Evolutionary conservation across 2,888 invertebrate genomes (phyloP).

Genomic region (Galeopsomyia nigrocyanea): DNA sequence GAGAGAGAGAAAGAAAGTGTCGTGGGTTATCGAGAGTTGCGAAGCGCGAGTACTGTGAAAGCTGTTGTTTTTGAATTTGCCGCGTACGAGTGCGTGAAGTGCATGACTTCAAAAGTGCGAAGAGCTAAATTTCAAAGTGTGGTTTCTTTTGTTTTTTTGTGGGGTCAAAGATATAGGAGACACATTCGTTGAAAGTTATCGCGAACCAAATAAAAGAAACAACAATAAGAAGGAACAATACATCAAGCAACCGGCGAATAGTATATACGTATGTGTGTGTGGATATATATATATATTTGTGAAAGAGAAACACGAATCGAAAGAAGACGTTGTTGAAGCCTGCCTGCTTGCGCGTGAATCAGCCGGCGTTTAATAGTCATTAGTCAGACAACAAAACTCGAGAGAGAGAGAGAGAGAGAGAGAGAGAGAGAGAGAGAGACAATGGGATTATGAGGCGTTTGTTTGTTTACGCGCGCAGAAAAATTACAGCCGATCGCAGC

Average conservation of each 20-base stretch:
- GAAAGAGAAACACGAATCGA: conserved; percentile 10
- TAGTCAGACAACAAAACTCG: conserved; percentile 25
- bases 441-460: conserved; percentile 35
- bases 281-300: too few species aligned
- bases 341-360: conserved; percentile 28
- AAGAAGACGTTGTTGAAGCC: conserved; percentile 22
- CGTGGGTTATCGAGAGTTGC: too few species aligned
- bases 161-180: background rate
- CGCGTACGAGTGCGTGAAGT: too few species aligned
- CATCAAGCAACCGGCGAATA: conserved; percentile 13
- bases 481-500: background rate
- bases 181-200: background rate
- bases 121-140: too few species aligned
- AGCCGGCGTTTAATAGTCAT: conserved; percentile 34
- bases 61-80: too few species aligned
- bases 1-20: too few species aligned
- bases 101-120: too few species aligned
- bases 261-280: conserved; percentile 9
- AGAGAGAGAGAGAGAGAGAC: conserved; percentile 9
- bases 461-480: conserved; percentile 28
- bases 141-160: background rate
- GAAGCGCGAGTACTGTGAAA: too few species aligned
- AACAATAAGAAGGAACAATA: background rate
- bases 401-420: background rate
- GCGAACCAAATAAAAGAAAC: conserved; percentile 6